Base-by-base conservation (phyloP, 2,113 vertebrate genomes). In the Anguilla japonica region DNA sequence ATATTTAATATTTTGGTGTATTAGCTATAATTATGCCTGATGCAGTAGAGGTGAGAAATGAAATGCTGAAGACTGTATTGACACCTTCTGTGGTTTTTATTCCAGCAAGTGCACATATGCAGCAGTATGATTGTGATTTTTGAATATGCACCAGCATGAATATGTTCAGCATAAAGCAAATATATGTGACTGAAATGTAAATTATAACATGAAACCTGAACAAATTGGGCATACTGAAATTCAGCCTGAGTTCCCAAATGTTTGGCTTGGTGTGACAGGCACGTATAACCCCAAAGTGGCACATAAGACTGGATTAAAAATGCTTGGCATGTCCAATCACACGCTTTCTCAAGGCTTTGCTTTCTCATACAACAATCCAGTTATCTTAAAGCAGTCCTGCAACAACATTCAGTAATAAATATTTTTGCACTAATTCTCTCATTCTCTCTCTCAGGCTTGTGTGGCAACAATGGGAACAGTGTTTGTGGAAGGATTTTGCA, bases 401-500 rank as follows among this genome's bases (percentile, higher is more conserved):
- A 50, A 26, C n/a, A 82, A 82, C 26, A 56, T 53, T 22, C 9
- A 53, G n/a, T 89, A 89, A 85, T 2, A 79, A 41, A 80, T 14
- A 20, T 41, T 56, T 83, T 8, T 84, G 75, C 57, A 41, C 63
- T 75, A 89, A 81, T 85, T 60, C 86, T 88, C 60, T 20, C 85
- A 82, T 85, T 87, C 79, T 83, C 41, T 39, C 89, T 83, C 80
- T 87, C 82, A 43, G 60, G 79, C 84, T 89, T 57, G 34, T 84
- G 60, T 88, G 80, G 84, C 81, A 93, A 94, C 95, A 95, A 95
- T 92, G 88, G 82, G 85, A 87, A 87, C 92, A 91, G 88, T 96
- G 94, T 95, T 94, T 90, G 2, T 57, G 29, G 67, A 84, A 16
- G 41, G 79, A 87, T 91, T 92, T 89, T 81, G 79, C 81, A 92